Conservation (phyloP, 2,113 vertebrate genomes). For the Gallinago undulata region DNA sequence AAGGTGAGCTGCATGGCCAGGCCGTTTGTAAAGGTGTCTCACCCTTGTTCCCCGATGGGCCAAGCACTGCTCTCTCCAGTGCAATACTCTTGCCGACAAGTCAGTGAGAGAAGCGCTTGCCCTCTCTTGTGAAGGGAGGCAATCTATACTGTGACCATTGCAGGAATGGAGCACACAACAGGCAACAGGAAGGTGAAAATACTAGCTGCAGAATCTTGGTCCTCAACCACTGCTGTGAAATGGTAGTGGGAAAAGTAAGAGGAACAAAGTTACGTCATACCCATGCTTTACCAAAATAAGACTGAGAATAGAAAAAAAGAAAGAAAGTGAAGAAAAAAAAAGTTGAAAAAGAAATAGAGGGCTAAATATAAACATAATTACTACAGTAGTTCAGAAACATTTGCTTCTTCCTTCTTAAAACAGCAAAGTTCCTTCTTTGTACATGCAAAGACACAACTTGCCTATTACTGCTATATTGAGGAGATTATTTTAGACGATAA, state of each 20-base stretch:
- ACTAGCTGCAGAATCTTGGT: not conserved
- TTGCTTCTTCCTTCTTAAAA: not conserved
- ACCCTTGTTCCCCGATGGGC: not conserved
- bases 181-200: not conserved
- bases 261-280: not conserved
- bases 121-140: not conserved
- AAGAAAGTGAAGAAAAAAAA: not conserved
- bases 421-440: not conserved
- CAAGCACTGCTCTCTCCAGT: not conserved
- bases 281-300: not conserved
- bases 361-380: not conserved
- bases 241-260: not conserved
- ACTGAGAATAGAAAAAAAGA: not conserved
- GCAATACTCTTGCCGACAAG: not conserved
- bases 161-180: not conserved
- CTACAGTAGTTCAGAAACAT: not conserved
- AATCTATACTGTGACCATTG: not conserved
- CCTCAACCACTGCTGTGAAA: not conserved
- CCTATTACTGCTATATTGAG: not conserved
- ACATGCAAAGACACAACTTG: not conserved
- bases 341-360: not conserved
- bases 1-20: fast-evolving
- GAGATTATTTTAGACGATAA: not conserved
- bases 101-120: not conserved
- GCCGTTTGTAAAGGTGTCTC: not conserved